Conservation (phyloP, 2,797 vertebrate genomes). For the Holocentrus rufus region DNA sequence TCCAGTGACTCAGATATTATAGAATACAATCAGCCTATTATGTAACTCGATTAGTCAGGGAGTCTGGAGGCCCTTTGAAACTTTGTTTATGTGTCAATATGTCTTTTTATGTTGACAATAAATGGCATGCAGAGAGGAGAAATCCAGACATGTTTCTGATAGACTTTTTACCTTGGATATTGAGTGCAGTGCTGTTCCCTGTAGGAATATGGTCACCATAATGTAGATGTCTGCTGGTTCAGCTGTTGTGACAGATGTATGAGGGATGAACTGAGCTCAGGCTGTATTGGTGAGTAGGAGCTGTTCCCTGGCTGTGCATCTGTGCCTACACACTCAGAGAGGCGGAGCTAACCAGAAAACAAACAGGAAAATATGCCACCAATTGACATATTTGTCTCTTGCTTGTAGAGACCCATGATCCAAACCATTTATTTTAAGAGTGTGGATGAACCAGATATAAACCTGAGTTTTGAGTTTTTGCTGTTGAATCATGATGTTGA, state of each 20-base stretch:
- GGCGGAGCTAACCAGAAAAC: conserved; percentile 47
- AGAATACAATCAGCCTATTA: conserved; percentile 33
- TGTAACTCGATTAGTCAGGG: conserved; percentile 31
- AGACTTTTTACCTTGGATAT: not conserved
- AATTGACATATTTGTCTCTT: not conserved
- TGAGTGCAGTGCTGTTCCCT: not conserved
- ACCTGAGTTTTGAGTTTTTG: not conserved
- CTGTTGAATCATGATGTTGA: not conserved
- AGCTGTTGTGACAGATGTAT: conserved; percentile 49
- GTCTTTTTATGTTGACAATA: conserved; percentile 15
- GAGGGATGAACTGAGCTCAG: conserved; percentile 59
- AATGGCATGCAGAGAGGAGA: not conserved
- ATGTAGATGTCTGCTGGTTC: conserved; percentile 29
- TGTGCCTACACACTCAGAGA: conserved; percentile 35
- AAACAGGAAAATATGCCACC: conserved; percentile 45
- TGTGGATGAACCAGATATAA: not conserved
- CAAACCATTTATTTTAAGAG: conserved; percentile 9
- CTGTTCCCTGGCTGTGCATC: conserved; percentile 24
- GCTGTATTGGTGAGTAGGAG: conserved; percentile 39
- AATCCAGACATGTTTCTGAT: not conserved
- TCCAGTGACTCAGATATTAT: conserved; percentile 38
- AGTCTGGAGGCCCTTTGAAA: conserved; percentile 14
- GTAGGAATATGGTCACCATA: conserved; percentile 25
- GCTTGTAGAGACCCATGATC: not conserved
- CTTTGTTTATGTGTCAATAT: not conserved